phyloP scores from a whole-genome alignment of 1,140 invertebrate species.

The Trinorchestia longiramus region DNA sequence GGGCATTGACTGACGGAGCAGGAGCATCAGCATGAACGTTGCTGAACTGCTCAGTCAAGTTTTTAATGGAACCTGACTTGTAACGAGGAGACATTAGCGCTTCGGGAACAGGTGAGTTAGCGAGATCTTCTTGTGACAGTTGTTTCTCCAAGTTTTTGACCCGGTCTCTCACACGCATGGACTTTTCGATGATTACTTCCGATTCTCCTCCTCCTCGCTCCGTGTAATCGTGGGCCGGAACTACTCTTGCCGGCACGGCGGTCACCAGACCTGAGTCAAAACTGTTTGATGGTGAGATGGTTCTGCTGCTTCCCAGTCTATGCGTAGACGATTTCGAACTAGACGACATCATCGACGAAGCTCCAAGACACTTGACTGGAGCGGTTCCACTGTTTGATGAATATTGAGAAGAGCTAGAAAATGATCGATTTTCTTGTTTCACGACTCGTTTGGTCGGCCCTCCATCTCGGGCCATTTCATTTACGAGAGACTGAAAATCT shows the following conservation, averaged over 20 bases:
- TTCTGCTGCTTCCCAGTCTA: slow-evolving; percentile 58
- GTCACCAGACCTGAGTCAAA: slow-evolving; percentile 59
- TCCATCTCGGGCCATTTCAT: slow-evolving; percentile 65
- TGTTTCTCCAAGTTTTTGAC: slow-evolving; percentile 64
- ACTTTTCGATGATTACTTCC: slow-evolving; percentile 63
- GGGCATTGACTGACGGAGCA: slow-evolving; percentile 56
- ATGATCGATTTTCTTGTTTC: slow-evolving; percentile 40
- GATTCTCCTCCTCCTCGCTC: slow-evolving; percentile 57
- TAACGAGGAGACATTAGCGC: slow-evolving; percentile 61
- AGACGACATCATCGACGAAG: background rate
- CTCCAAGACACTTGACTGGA: background rate
- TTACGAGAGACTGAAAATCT: slow-evolving; percentile 65
- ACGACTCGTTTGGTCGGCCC: slow-evolving; percentile 39
- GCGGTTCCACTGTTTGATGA: background rate
- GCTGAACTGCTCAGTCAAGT: slow-evolving; percentile 63
- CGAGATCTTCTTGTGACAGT: slow-evolving; percentile 64
- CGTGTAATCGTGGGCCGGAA: slow-evolving; percentile 60
- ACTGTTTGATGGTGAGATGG: slow-evolving; percentile 41
- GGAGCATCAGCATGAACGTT: slow-evolving; percentile 55
- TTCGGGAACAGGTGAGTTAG: slow-evolving; percentile 59
- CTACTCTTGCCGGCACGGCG: slow-evolving; percentile 62
- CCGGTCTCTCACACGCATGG: slow-evolving; percentile 63
- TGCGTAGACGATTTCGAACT: slow-evolving; percentile 47
- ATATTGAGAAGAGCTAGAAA: slow-evolving; percentile 22
- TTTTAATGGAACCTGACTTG: slow-evolving; percentile 64